These are phyloP conservation scores for Epiblema foenella DNA, from an alignment of 2,888 invertebrate genomes.

Conservation along the genomic window DNA sequence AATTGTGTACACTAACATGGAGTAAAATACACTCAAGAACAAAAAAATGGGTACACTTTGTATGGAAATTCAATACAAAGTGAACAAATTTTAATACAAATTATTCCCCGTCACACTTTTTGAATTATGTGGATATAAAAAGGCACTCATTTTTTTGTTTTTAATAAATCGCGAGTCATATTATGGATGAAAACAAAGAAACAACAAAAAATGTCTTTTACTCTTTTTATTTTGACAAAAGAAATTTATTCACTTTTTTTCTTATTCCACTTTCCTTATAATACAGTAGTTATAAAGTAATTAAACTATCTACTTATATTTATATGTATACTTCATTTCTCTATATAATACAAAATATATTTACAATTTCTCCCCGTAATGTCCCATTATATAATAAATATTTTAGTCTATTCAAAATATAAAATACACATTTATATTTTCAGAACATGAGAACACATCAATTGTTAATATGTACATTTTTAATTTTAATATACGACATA, in stretches of 20 bases:
- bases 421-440: slow-evolving; percentile 40
- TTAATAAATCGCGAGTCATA: background rate
- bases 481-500: slow-evolving; percentile 32
- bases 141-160: too few relatives aligned
- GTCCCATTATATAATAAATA: slow-evolving; percentile 68
- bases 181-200: background rate
- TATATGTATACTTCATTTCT: slow-evolving; percentile 78
- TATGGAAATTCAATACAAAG: too few relatives aligned
- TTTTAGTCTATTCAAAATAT: slow-evolving; percentile 41
- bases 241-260: slow-evolving; percentile 81
- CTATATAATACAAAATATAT: slow-evolving; percentile 83
- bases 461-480: slow-evolving; percentile 39
- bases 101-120: too few relatives aligned
- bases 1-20: too few relatives aligned
- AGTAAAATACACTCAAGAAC: too few relatives aligned
- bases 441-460: slow-evolving; percentile 35
- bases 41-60: too few relatives aligned
- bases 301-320: slow-evolving; percentile 81
- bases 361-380: slow-evolving; percentile 80
- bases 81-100: too few relatives aligned
- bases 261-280: slow-evolving; percentile 80
- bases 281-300: slow-evolving; percentile 83
- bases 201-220: slow-evolving; percentile 70
- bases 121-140: too few relatives aligned
- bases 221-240: slow-evolving; percentile 83